Evolutionary conservation across 37 sponge, comb jelly and placozoan genomes (phyloP), one percentile per base, ranked within the genome.

Genomic region (Haliclona indistincta): DNA sequence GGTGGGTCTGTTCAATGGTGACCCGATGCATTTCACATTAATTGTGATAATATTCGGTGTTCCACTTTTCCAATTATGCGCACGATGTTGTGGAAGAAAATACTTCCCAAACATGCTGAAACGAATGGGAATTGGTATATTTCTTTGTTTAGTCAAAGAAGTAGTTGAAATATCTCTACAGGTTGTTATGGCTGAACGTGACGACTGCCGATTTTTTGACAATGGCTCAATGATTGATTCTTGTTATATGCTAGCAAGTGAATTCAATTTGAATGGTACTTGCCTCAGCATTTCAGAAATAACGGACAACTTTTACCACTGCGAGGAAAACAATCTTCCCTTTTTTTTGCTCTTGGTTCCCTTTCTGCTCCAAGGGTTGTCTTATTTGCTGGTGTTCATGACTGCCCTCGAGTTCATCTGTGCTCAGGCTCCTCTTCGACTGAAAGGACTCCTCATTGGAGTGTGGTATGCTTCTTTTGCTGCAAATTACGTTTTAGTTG

Each of bases 401-500:
- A 58, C 60, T n/a, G 22, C 60, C 11, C n/a, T 58, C 6, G 60
- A 58, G 28, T 58, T 58, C 25, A 26, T 58, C 6, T 26, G 11
- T 58, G 60, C 60, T n/a, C 60, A 58, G 60, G 13, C 60, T 25
- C 60, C 60, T n/a, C 60, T 20, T 20, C 11, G 60, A 20, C 11
- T 58, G 60, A 20, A 58, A 20, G 60, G 60, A 58, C n/a, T 58
- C 26, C 28, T 58, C 22, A 58, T 58, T 58, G 60, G 60, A 20
- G 22, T 58, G 26, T 58, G 60, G 60, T 58, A 58, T 20, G 60
- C 60, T n/a, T n/a, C n/a, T n/a, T n/a, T n/a, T n/a, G n/a, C n/a
- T n/a, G n/a, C n/a, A n/a, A n/a, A n/a, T n/a, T n/a, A n/a, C n/a
- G n/a, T n/a, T n/a, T n/a, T n/a, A n/a, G n/a, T n/a, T n/a, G n/a